Base-by-base conservation (phyloP, 2,113 vertebrate genomes). In the Archocentrus centrarchus region DNA sequence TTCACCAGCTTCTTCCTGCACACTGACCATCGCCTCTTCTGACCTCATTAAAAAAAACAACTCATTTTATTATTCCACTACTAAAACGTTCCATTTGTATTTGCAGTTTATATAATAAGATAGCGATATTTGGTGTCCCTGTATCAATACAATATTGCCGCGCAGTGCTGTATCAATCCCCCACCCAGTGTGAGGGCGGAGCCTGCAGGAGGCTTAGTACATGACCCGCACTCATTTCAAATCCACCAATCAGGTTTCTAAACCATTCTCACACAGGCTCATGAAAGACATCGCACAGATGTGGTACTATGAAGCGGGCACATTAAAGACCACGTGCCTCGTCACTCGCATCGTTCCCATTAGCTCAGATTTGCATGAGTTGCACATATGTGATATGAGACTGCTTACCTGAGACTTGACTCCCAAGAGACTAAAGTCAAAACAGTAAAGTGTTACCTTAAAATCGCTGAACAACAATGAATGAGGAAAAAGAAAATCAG, bases 141-240 rank as follows among this genome's bases (percentile, higher is more conserved):
- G 39, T 47, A 47, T 47, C 3, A 27, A 27, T 27, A 35, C 0
- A 44, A 15, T 66, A 44, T 66, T 24, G n/a, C n/a, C 63, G 15
- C 24, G n/a, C 35, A 24, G 13, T 24, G n/a, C n/a, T 0, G 13
- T 24, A 22, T 0, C n/a, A 66, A 37, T 66, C 17, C 50, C 50
- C 7, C 2, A 5, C 1, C 0, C 4, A 0, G 41, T 70, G 41
- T 0, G 47, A 50, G 41, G 41, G 24, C 0, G 3, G 64, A 70
- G 41, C 64, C 41, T 70, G 17, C 9, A 50, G 64, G 22, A 44
- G 64, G 41, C 64, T 15, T 1, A 47, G 44, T 13, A 14, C 4
- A 14, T 47, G 13, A 14, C 13, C 13, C 2, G 13, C 44, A 4
- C 13, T 47, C 44, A 47, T 13, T 44, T 44, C 3, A 44, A 13